These are phyloP conservation scores for Coregonus clupeaformis DNA, from an alignment of 2,113 vertebrate genomes.

Conservation along the genomic window DNA sequence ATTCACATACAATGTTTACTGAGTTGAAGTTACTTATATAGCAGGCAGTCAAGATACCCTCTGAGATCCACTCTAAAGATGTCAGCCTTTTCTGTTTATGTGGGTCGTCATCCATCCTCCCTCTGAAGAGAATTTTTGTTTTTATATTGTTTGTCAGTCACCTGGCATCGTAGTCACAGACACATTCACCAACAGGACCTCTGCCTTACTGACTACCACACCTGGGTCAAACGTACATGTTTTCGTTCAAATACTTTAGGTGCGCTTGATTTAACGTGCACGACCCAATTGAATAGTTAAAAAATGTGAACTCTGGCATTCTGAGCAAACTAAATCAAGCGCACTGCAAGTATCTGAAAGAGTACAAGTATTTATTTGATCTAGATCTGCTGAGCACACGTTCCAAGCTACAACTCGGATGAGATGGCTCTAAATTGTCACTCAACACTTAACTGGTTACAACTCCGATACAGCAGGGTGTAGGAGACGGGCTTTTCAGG, in stretches of 20 bases:
- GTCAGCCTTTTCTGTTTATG: no score
- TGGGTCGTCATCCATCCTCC: not conserved
- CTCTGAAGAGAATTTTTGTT: not conserved
- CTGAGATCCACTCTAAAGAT: no score
- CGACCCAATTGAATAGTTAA: no score
- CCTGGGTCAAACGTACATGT: no score
- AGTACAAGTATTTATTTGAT: conserved; percentile 38
- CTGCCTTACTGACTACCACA: no score
- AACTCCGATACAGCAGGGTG: not conserved
- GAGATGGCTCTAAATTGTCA: not conserved
- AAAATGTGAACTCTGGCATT: no score
- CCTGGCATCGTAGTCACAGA: not conserved
- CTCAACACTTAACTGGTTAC: not conserved
- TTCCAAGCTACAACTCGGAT: conserved; percentile 37
- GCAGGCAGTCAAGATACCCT: no score
- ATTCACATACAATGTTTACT: conserved; percentile 9
- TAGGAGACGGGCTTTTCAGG: conserved; percentile 12
- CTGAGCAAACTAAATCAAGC: no score
- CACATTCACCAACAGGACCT: no score
- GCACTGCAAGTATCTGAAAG: conserved; percentile 9
- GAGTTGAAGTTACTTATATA: no score
- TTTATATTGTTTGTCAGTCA: not conserved
- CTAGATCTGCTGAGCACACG: conserved; percentile 19
- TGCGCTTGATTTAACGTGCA: no score
- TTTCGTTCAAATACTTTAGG: no score